Base-by-base conservation (phyloP, 1,140 invertebrate genomes). In the Diorhabda sublineata region DNA sequence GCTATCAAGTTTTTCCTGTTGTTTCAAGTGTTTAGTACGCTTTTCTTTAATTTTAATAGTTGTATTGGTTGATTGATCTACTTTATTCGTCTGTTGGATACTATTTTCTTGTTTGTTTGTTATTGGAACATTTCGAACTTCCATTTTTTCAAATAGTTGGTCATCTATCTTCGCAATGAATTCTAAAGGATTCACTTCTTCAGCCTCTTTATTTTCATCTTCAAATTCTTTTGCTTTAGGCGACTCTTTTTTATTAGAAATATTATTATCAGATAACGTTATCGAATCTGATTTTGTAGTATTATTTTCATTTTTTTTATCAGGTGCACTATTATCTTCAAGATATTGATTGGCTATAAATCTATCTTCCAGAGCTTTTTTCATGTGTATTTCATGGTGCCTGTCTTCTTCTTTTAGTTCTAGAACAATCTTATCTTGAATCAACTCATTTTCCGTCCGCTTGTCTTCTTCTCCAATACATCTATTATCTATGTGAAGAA, bases 31-130 rank as follows among this genome's bases (percentile, higher is more conserved):
- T 26, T 9, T 61, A 8, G 42, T 61, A 5, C 60, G n/a, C 9
- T 43, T 42, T 11, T 42, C 60, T 11, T n/a, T 4, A 26, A 9
- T 8, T 26, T 4, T 26, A 42, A 26, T 26, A 26, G 60, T 26
- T 26, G 60, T 61, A 43, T 61, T 61, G 3, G 60, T 2, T n/a
- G 60, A 61, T 61, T 61, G 4, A 42, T 61, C 60, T 4, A 61
- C 60, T 61, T 45, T 61, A 42, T n/a, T 26, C 26, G 26, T 26
- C 26, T 26, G 26, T 61, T 61, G 11, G n/a, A 8, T 42, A 61
- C 3, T 61, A 42, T 26, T 61, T 61, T 61, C 60, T n/a, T 3
- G 60, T 61, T 61, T 61, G 11, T 9, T 4, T 41, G 11, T 8
- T 61, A 2, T 4, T 61, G 3, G 11, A 4, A 26, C 3, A 61